phyloP scores from a whole-genome alignment of 2,797 vertebrate genomes.

The Sebastiscus albofasciatus region DNA sequence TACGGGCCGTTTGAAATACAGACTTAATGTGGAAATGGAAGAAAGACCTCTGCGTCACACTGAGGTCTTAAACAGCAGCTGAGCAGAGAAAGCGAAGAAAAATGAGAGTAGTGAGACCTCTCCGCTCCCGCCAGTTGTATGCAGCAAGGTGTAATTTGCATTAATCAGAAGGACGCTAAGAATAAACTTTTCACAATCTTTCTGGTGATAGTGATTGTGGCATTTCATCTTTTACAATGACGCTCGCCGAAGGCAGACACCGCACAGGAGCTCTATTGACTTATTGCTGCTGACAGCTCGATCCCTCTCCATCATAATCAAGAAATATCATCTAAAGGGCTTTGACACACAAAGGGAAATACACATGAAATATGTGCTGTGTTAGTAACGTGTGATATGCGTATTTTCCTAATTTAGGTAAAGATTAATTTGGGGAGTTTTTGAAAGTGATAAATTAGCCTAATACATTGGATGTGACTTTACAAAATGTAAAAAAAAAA shows the following conservation, averaged over 20 bases:
- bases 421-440: neutral
- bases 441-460: neutral
- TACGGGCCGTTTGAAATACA: neutral
- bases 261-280: slow-evolving; percentile 49
- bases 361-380: neutral
- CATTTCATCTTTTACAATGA: slow-evolving; percentile 61
- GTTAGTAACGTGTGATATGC: neutral
- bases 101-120: neutral
- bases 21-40: slow-evolving; percentile 13
- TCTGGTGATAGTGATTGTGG: slow-evolving; percentile 59
- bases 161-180: slow-evolving; percentile 69
- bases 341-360: slow-evolving; percentile 24
- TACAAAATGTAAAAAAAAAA: neutral
- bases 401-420: neutral
- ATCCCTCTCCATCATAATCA: slow-evolving; percentile 67
- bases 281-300: slow-evolving; percentile 68
- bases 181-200: slow-evolving; percentile 73
- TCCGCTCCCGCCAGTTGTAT: slow-evolving; percentile 41
- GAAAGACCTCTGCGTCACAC: neutral
- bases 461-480: neutral
- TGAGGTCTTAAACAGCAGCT: slow-evolving; percentile 22
- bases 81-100: slow-evolving; percentile 17
- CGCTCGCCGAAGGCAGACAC: slow-evolving; percentile 34
- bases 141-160: slow-evolving; percentile 74
- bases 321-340: slow-evolving; percentile 28